A percentile compares a stretch with the other conserved stretches of the same genome.
Conservation (phyloP, 2,113 vertebrate species). For the Mionectes macconnelli region DNA sequence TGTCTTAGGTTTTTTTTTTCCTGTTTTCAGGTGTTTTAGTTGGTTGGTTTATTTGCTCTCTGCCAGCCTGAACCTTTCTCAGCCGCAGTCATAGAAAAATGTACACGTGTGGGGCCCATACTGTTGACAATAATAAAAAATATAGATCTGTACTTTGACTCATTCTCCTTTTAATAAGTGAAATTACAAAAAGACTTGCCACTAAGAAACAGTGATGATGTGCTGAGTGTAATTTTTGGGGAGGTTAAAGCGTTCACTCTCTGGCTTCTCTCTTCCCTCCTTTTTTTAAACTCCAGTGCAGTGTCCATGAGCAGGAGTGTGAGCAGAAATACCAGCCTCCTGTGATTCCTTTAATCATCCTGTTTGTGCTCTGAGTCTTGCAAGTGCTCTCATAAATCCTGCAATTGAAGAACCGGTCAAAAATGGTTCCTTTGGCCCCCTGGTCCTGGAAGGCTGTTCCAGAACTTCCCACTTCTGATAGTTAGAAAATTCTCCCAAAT, state of each 20-base stretch:
- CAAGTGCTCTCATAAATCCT: neutral
- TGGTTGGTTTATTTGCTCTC: neutral
- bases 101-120: neutral
- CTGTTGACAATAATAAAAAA: neutral
- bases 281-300: neutral
- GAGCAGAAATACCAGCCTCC: neutral
- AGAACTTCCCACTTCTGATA: neutral
- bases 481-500: neutral
- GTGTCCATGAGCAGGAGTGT: neutral
- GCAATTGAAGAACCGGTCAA: neutral
- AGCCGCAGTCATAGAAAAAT: neutral
- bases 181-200: neutral
- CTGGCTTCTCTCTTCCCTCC: neutral
- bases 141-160: neutral
- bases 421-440: neutral
- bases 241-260: neutral
- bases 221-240: neutral
- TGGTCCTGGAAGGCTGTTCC: neutral
- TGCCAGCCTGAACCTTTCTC: neutral
- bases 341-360: neutral
- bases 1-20: neutral
- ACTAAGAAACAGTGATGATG: neutral
- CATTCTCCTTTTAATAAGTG: neutral
- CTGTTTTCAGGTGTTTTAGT: neutral
- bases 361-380: neutral